Conservation (phyloP, 2,888 invertebrate species). For the Trilocha varians region DNA sequence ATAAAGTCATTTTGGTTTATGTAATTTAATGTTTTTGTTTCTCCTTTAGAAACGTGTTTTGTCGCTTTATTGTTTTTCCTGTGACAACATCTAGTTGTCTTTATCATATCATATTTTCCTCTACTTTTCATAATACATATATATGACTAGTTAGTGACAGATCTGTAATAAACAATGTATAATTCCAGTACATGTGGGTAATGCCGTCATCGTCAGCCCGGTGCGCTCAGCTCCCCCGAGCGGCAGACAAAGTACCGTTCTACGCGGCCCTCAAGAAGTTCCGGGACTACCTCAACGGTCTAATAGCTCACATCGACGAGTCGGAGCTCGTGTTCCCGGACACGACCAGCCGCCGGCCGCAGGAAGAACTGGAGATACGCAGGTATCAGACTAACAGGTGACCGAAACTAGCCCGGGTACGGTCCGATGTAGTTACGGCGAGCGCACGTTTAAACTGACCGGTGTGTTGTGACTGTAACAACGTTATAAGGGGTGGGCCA, state of each 20-base stretch:
- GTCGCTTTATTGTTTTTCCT: too few relatives aligned
- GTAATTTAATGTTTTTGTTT: too few relatives aligned
- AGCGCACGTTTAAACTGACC: too few relatives aligned
- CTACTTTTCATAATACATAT: too few relatives aligned
- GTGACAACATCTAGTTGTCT: too few relatives aligned
- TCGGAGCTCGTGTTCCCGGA: conserved; percentile 87
- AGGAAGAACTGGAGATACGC: conserved; percentile 71
- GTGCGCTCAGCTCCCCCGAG: conserved; percentile 97
- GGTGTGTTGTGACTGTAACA: too few relatives aligned
- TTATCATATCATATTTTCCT: too few relatives aligned
- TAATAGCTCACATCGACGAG: conserved; percentile 87
- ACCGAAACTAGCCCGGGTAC: neutral
- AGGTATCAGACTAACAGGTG: conserved; percentile 28
- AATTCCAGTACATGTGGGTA: conserved; percentile 94
- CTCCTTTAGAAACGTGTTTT: too few relatives aligned
- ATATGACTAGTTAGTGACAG: too few relatives aligned
- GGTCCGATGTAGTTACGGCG: too few relatives aligned
- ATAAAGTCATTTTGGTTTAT: too few relatives aligned
- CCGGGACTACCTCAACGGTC: conserved; percentile 93
- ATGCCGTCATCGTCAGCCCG: conserved; percentile 99
- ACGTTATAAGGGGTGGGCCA: too few relatives aligned
- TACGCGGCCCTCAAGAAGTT: conserved; percentile 96
- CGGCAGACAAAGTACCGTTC: conserved; percentile 98
- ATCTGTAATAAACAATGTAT: neutral
- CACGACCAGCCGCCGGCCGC: conserved; percentile 60